Conservation (phyloP, 2,888 invertebrate genomes). For the Gastracanthus pulcherrimus region DNA sequence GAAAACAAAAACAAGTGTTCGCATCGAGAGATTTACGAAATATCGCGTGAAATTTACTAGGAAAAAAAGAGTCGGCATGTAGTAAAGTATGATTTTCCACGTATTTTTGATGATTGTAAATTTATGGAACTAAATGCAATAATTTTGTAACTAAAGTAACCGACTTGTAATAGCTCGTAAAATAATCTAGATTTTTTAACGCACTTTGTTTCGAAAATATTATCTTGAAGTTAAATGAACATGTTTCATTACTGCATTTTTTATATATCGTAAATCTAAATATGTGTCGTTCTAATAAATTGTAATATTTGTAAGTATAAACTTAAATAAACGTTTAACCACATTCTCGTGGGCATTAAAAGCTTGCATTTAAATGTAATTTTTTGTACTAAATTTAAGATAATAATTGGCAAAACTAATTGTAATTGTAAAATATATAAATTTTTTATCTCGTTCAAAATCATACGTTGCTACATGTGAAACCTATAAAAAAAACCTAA, state of each 20-base stretch:
- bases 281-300: not conserved
- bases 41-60: conserved; percentile 14
- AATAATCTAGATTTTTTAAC: not conserved
- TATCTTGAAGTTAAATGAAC: not conserved
- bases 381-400: not conserved
- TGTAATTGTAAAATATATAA: conserved; percentile 21
- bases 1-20: conserved; percentile 43
- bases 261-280: not conserved
- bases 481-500: conserved; percentile 23
- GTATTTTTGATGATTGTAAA: conserved; percentile 19
- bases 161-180: conserved; percentile 1
- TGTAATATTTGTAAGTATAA: not conserved
- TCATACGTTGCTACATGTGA: conserved; percentile 29
- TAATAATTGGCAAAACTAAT: conserved; percentile 19
- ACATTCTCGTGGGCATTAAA: not conserved
- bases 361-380: not conserved
- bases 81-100: conserved; percentile 42
- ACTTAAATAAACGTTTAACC: not conserved
- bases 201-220: not conserved
- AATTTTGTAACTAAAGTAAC: conserved; percentile 35
- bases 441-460: conserved; percentile 32
- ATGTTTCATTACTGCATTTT: not conserved
- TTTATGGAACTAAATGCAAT: conserved; percentile 33
- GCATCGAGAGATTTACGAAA: conserved; percentile 9
- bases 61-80: not conserved